Percentiles rank a stretch among this genome's conserved stretches.
These are phyloP conservation scores for Drosophila hamatofila DNA, from an alignment of 2,888 invertebrate genomes.

Conservation along the genomic window DNA sequence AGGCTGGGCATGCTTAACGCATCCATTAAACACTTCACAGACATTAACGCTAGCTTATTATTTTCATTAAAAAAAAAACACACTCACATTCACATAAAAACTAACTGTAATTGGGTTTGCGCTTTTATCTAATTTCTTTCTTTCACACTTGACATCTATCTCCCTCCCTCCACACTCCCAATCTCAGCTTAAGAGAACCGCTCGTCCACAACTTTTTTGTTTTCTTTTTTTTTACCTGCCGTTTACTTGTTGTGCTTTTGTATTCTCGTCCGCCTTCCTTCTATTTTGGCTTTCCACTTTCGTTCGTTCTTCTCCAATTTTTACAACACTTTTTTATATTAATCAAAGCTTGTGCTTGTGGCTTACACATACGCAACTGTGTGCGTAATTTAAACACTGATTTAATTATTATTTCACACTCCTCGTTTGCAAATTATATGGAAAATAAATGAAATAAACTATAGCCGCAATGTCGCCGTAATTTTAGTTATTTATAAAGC, in stretches of 20 bases:
- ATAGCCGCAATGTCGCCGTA: slow-evolving; percentile 53
- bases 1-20: slow-evolving; percentile 4
- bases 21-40: slow-evolving; percentile 39
- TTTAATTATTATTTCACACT: slow-evolving; percentile 30
- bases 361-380: slow-evolving; percentile 8
- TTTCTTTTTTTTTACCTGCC: slow-evolving; percentile 57
- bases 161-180: slow-evolving; percentile 40
- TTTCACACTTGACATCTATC: slow-evolving; percentile 60
- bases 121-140: slow-evolving; percentile 50
- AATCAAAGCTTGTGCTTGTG: slow-evolving; percentile 28
- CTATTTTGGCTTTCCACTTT: slow-evolving; percentile 61
- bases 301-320: slow-evolving; percentile 62
- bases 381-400: slow-evolving; percentile 14
- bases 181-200: slow-evolving; percentile 45
- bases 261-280: slow-evolving; percentile 61
- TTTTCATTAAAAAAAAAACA: slow-evolving; percentile 40
- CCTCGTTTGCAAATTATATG: slow-evolving; percentile 33
- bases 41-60: slow-evolving; percentile 28
- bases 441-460: slow-evolving; percentile 51
- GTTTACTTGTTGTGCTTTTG: slow-evolving; percentile 61
- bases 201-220: slow-evolving; percentile 36
- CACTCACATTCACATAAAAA: slow-evolving; percentile 47
- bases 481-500: slow-evolving; percentile 46
- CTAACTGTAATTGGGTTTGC: slow-evolving; percentile 67
- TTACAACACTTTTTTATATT: slow-evolving; percentile 60